These are phyloP conservation scores for Julus scanicus DNA, from an alignment of 2,888 invertebrate genomes.

Conservation along the genomic window DNA sequence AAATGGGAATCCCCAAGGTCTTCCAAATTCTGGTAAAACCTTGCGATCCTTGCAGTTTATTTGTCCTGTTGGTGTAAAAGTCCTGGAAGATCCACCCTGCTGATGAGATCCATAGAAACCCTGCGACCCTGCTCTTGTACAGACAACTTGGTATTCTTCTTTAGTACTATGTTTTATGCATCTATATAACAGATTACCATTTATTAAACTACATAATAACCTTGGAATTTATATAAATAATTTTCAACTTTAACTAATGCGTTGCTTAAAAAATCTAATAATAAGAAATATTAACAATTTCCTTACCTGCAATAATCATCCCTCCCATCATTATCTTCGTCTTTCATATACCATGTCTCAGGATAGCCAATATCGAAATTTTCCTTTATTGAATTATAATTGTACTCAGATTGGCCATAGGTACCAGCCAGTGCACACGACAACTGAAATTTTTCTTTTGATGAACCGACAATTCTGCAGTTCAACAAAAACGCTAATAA, in stretches of 20 bases:
- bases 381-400: neutral
- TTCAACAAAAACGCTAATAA: neutral
- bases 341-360: slow-evolving; percentile 49
- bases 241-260: too few relatives aligned
- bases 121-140: slow-evolving; percentile 41
- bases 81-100: slow-evolving; percentile 31
- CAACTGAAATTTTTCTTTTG: neutral
- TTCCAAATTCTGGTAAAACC: slow-evolving; percentile 50
- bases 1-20: neutral
- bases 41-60: slow-evolving; percentile 41
- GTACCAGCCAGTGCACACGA: slow-evolving; percentile 44
- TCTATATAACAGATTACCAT: too few relatives aligned
- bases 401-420: neutral
- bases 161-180: neutral
- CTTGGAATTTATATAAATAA: too few relatives aligned
- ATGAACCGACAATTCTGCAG: slow-evolving; percentile 7
- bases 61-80: slow-evolving; percentile 48
- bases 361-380: slow-evolving; percentile 30
- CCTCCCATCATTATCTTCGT: slow-evolving; percentile 43
- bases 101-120: slow-evolving; percentile 44
- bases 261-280: too few relatives aligned
- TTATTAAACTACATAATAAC: too few relatives aligned
- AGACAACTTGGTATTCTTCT: neutral
- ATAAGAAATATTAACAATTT: too few relatives aligned
- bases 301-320: slow-evolving; percentile 52